Percentiles rank a stretch among this genome's conserved stretches.
These are phyloP conservation scores for Azemiops feae DNA, from an alignment of 2,113 vertebrate genomes.

Conservation along the genomic window DNA sequence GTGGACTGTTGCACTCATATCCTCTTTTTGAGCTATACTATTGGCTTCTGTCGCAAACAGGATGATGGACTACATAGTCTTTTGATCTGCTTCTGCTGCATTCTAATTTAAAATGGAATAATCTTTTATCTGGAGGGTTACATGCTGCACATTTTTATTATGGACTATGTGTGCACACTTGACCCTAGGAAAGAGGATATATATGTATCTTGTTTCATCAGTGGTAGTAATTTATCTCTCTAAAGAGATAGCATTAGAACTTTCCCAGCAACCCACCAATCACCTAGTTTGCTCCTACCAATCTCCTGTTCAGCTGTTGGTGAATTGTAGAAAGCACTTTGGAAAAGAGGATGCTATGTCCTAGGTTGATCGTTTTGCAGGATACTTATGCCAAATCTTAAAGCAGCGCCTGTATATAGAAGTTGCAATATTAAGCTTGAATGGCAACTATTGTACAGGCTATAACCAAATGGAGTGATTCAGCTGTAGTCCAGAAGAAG, in stretches of 20 bases:
- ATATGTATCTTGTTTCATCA: neutral
- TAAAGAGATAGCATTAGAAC: neutral
- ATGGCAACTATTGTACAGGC: neutral
- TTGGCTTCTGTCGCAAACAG: neutral
- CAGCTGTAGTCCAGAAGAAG: neutral
- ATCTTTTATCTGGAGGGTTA: neutral
- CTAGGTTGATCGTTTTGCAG: neutral
- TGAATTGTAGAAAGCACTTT: neutral
- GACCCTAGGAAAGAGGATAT: neutral
- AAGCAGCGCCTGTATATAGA: neutral
- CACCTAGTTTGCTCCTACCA: neutral
- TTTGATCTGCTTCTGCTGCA: neutral
- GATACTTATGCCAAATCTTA: neutral
- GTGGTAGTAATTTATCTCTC: neutral
- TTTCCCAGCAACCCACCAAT: neutral
- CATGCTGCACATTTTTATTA: neutral
- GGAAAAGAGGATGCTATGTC: neutral
- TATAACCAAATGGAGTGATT: neutral
- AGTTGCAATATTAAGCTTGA: neutral
- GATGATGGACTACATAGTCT: neutral
- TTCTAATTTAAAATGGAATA: neutral
- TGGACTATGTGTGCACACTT: neutral
- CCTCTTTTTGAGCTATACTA: neutral
- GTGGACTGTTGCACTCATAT: neutral
- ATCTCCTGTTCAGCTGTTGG: neutral